Base-by-base conservation (phyloP, 2,888 invertebrate genomes). In the Campoplex nolae region DNA sequence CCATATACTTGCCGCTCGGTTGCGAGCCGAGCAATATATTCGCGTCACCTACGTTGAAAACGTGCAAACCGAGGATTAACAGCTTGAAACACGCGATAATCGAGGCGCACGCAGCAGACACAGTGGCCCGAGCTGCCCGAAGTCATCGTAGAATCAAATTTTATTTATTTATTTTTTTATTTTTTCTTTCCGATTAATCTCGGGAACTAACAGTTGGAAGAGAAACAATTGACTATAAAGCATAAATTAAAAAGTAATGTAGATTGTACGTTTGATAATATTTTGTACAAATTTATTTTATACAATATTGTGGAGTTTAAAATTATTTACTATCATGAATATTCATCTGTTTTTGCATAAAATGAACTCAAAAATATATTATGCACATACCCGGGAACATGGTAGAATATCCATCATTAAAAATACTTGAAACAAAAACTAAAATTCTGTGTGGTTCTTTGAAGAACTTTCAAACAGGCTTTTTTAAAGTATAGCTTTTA, bases 51-150 rank as follows among this genome's bases (percentile, higher is more conserved):
- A 78, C 67, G 74, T 54, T 45, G 54, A 38, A 79, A 83, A 83
- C 45, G 83, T 56, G 79, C 54, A 51, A 75, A 79, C 13, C 67
- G 86, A 79, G 86, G 79, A 83, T 86, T 83, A 86, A 83, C 83
- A 83, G 70, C 75, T 74, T 75, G 83, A 70, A 83, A 86, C 80
- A 77, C 80, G 86, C 83, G 80, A 86, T 83, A 76, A 80, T 75
- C 79, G 79, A 70, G 11, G 77, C 9, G 74, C 80, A 77, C 73
- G 86, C 83, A 73, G 79, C 81, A 74, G 81, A 80, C 67, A 81
- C 38, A 54, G 18, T 28, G 16, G 75, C 23, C 62, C 65, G 67
- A 62, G 32, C 48, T 48, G 54, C 56, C 48, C 74, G 70, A 75
- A 77, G 38, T 83, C 85, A 75, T 58, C 74, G 16, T 77, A 38